Percentiles rank a stretch among this genome's conserved stretches.
Conservation (phyloP, 2,797 vertebrate genomes). For the Holocentrus rufus region DNA sequence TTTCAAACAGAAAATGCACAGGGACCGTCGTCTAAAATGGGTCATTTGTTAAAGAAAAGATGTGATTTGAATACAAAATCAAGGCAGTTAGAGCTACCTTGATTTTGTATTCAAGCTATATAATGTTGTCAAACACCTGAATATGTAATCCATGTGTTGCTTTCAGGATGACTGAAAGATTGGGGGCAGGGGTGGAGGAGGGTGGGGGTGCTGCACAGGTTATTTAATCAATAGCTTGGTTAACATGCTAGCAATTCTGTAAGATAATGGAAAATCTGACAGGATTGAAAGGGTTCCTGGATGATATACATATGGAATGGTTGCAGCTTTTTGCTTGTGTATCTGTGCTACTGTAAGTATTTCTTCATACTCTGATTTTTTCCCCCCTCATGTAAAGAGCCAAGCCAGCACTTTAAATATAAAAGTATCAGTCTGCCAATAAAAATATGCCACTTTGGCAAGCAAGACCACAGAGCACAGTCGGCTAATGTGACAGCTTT, state of each 20-base stretch:
- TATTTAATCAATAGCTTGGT: slow-evolving; percentile 9
- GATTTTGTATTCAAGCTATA: background rate
- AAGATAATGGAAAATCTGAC: slow-evolving; percentile 24
- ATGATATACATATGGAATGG: background rate
- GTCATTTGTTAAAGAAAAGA: slow-evolving; percentile 61
- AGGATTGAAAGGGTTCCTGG: background rate
- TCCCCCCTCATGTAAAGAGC: slow-evolving; percentile 54
- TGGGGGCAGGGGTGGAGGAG: background rate
- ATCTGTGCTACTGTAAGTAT: slow-evolving; percentile 46
- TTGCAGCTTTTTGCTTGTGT: slow-evolving; percentile 20
- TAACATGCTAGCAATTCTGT: slow-evolving; percentile 9
- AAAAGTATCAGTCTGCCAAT: slow-evolving; percentile 69
- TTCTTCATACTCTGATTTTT: slow-evolving; percentile 51
- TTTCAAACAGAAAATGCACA: slow-evolving; percentile 42
- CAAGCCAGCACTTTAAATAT: slow-evolving; percentile 69
- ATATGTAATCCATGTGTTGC: background rate
- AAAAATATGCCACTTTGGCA: slow-evolving; percentile 77
- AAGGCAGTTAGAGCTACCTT: background rate
- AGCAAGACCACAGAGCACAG: slow-evolving; percentile 65
- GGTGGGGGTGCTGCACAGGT: background rate
- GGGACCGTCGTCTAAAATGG: slow-evolving; percentile 55
- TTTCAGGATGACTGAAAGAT: slow-evolving; percentile 25
- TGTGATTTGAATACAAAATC: slow-evolving; percentile 14
- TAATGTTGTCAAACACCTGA: background rate
- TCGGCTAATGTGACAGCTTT: slow-evolving; percentile 78